A percentile compares a stretch with the other conserved stretches of the same genome.
Evolutionary conservation across 1,140 invertebrate genomes (phyloP).

Genomic region (Mycetomoellerius zeteki): DNA sequence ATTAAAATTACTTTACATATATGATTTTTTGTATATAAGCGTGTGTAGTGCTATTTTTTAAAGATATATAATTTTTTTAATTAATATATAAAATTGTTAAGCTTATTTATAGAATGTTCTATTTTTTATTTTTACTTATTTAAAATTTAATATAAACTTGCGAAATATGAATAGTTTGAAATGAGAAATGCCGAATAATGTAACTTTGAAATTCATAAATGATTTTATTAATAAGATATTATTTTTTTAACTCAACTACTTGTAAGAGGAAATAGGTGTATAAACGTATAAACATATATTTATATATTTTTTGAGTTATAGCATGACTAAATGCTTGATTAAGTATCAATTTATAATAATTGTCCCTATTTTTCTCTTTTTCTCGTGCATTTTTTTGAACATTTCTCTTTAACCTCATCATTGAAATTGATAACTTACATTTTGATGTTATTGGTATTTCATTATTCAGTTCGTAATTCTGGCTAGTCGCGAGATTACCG

Average conservation of each 20-base stretch:
- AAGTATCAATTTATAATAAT: conserved; percentile 23
- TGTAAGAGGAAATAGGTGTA: background rate
- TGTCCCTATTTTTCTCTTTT: background rate
- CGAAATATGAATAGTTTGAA: background rate
- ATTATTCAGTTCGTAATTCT: conserved; percentile 31
- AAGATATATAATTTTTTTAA: background rate
- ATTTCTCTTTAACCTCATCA: background rate
- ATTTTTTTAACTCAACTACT: conserved; percentile 6
- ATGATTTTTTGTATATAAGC: background rate
- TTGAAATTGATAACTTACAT: background rate
- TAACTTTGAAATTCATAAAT: background rate
- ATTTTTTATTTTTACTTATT: background rate
- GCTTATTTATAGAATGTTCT: background rate
- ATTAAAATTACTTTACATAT: background rate
- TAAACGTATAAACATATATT: background rate
- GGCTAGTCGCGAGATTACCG: conserved; percentile 7
- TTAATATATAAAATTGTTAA: background rate
- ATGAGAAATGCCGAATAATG: background rate
- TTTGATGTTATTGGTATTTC: background rate
- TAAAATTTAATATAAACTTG: background rate
- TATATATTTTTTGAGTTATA: background rate
- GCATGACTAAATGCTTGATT: conserved; percentile 12
- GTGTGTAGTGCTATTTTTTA: background rate
- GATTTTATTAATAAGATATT: too few relatives aligned
- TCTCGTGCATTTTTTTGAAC: background rate